A percentile compares a stretch with the other conserved stretches of the same genome.
Conservation (phyloP, 2,113 vertebrate genomes). For the Plestiodon gilberti region DNA sequence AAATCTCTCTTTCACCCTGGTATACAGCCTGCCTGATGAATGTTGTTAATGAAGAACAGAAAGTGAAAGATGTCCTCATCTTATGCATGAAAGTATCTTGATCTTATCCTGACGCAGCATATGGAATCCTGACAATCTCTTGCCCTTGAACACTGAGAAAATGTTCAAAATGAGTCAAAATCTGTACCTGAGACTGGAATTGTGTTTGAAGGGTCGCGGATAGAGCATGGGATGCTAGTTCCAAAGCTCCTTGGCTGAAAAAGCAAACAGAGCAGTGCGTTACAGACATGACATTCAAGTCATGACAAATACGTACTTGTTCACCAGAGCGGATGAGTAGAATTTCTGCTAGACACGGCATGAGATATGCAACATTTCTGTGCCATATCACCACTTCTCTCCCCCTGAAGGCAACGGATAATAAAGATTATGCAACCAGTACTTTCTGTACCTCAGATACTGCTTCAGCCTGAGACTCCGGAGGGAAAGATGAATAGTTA, state of each 20-base stretch:
- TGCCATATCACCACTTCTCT: background rate
- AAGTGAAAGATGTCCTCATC: background rate
- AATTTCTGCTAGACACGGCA: background rate
- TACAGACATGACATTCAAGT: background rate
- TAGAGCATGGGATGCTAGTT: conserved; percentile 58
- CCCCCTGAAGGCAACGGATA: background rate
- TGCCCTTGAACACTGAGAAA: background rate
- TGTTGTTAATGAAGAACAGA: background rate
- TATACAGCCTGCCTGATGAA: too few species aligned
- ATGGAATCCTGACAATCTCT: background rate
- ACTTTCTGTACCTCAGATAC: conserved; percentile 63
- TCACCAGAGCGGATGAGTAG: background rate
- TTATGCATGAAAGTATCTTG: background rate
- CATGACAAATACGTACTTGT: background rate
- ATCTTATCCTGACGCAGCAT: background rate
- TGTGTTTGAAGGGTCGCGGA: conserved; percentile 51
- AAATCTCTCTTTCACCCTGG: background rate
- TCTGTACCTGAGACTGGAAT: conserved; percentile 76
- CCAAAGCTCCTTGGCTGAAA: conserved; percentile 66
- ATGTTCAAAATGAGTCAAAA: background rate
- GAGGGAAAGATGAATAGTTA: conserved; percentile 51
- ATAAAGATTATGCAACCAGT: background rate
- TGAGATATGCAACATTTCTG: background rate
- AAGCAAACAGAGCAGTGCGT: conserved; percentile 5
- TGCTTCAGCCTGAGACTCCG: background rate